These are phyloP conservation scores for Diaperis boleti DNA, from an alignment of 2,888 invertebrate genomes.

Conservation along the genomic window DNA sequence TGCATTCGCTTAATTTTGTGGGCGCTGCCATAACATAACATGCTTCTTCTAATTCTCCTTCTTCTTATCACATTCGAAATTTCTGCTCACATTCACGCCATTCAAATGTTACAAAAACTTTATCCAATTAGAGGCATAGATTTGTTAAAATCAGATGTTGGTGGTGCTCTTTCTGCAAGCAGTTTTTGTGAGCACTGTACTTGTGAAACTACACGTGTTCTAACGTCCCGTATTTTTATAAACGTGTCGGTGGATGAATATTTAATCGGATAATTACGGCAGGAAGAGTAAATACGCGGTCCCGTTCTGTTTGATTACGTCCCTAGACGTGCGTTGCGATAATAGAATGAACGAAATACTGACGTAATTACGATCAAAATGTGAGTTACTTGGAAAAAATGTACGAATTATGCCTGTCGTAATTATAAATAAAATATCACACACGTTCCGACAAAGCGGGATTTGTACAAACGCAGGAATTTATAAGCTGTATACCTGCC, in stretches of 20 bases:
- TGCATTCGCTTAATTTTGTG: no score
- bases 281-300: conserved; percentile 37
- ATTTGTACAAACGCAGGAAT: conserved; percentile 21
- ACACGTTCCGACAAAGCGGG: conserved; percentile 3
- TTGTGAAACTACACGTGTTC: no score
- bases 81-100: no score
- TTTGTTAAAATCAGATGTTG: no score
- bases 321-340: conserved; percentile 32
- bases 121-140: no score
- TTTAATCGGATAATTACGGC: conserved; percentile 39
- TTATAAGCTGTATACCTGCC: conserved; percentile 18
- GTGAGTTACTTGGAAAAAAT: conserved; percentile 8
- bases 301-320: conserved; percentile 36
- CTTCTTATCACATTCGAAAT: no score
- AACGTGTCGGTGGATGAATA: conserved; percentile 41
- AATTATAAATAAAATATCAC: conserved; percentile 29
- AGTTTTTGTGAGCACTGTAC: no score
- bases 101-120: no score
- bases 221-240: conserved; percentile 51
- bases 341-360: conserved; percentile 25
- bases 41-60: no score
- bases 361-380: conserved; percentile 28
- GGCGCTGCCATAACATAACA: no score
- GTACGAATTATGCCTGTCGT: conserved; percentile 14
- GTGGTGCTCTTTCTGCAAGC: no score